phyloP scores from a whole-genome alignment of 2,888 invertebrate species.

The Eugnorisma glareosa region DNA sequence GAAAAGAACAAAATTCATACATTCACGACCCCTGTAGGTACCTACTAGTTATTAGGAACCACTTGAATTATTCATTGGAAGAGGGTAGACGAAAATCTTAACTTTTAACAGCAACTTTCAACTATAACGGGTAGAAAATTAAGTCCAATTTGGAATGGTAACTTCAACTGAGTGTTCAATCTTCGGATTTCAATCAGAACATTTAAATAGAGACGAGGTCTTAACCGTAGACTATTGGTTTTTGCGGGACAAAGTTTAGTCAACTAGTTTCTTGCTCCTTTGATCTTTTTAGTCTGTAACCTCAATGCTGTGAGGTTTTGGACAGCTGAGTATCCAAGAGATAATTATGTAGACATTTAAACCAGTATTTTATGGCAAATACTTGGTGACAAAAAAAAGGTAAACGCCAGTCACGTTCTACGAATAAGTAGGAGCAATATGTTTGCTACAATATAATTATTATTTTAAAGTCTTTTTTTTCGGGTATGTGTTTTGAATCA shows the following conservation, averaged over 20 bases:
- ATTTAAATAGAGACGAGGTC: conserved; percentile 76
- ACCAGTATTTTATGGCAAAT: conserved; percentile 1
- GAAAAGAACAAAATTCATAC: conserved; percentile 64
- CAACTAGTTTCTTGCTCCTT: conserved; percentile 60
- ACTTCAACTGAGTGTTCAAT: conserved; percentile 63
- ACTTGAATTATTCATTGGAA: conserved; percentile 88
- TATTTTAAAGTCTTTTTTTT: background rate
- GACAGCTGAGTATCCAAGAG: background rate
- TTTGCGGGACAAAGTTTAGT: conserved; percentile 63
- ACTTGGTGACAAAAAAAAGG: background rate
- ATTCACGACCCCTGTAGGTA: conserved; percentile 54
- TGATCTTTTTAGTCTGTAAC: conserved; percentile 50
- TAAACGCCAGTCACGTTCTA: background rate
- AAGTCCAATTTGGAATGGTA: conserved; percentile 69
- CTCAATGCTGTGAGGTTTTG: conserved; percentile 31
- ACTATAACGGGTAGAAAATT: conserved; percentile 75
- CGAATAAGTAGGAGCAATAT: background rate
- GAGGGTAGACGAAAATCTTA: conserved; percentile 85
- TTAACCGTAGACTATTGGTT: conserved; percentile 75
- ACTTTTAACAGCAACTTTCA: conserved; percentile 74
- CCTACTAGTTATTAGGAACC: conserved; percentile 85
- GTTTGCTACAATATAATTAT: too few relatives aligned
- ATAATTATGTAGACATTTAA: conserved; percentile 2
- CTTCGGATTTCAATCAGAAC: conserved; percentile 78
- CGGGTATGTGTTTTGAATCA: background rate